Base-by-base conservation (phyloP, 2,113 vertebrate species). In the Stigmatopora nigra region DNA sequence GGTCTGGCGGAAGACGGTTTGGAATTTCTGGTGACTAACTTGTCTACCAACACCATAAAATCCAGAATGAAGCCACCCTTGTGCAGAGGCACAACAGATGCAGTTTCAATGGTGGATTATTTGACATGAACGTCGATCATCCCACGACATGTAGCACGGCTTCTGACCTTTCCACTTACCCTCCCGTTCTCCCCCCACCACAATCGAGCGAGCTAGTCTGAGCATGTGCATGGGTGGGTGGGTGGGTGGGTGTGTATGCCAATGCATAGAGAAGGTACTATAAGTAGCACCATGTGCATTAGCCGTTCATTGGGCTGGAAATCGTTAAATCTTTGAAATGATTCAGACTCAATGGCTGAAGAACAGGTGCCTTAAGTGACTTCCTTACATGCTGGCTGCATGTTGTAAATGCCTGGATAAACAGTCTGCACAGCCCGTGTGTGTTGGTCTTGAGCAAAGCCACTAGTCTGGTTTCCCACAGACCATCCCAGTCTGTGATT, bases 401-500 rank as follows among this genome's bases (percentile, higher is more conserved):
- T 79, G 69, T 53, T 75, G 78, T 77, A 78, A 83, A 76, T 1
- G 45, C 60, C 52, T 62, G 17, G 51, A 52, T 80, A 78, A 83
- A 78, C 51, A 67, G 67, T 72, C 71, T 35, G 45, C 61, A 1
- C 59, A 78, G 68, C 74, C 70, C 38, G 60, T 47, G 66, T 62
- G 36, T 15, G 70, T 58, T 69, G 64, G 65, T 74, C 65, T 71
- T 7, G 76, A 77, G 77, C 75, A 78, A 82, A 86, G 78, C 81
- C 70, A 68, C 82, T 78, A 74, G 87, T 70, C 84, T 85, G 82
- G 85, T 87, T 88, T 88, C 85, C 85, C 85, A 88, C 82, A 85
- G 80, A 84, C 83, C 77, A 72, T 77, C 73, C 78, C 79, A 73
- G 79, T 83, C 80, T 80, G 84, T 89, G 89, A 91, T 92, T 92